Evolutionary conservation across 2,797 vertebrate species (phyloP).

Genomic region (Takifugu ocellatus): DNA sequence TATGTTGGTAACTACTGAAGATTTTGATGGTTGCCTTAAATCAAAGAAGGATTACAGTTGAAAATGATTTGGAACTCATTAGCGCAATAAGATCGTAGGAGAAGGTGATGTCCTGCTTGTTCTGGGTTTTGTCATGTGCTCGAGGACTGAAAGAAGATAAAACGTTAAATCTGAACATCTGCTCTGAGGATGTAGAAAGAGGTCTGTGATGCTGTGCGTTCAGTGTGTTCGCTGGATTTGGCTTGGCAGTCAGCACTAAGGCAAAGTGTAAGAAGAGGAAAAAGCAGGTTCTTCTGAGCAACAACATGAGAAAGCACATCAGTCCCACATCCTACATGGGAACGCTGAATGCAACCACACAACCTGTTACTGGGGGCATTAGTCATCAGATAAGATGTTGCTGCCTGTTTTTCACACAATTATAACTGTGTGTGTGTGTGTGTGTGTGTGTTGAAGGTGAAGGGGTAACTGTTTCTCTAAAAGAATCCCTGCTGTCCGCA

Average conservation of each 20-base stretch:
- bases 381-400: constrained; percentile 21
- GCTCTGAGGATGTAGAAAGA: constrained; percentile 2
- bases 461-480: constrained; percentile 28
- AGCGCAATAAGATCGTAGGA: not conserved
- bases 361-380: constrained; percentile 19
- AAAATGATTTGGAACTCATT: not conserved
- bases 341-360: constrained; percentile 7
- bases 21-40: constrained; percentile 21
- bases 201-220: constrained; percentile 3
- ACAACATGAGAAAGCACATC: constrained; percentile 19
- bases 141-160: constrained; percentile 7
- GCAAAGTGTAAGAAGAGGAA: constrained; percentile 37
- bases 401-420: constrained; percentile 15
- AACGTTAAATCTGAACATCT: not conserved
- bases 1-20: constrained; percentile 44
- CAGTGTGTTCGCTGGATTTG: constrained; percentile 30
- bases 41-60: not conserved
- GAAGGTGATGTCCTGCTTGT: not conserved
- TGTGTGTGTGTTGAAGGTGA: constrained; percentile 35
- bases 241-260: constrained; percentile 69
- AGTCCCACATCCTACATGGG: constrained; percentile 9
- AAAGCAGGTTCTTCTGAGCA: constrained; percentile 9
- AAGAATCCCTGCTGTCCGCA: not conserved
- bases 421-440: constrained; percentile 12
- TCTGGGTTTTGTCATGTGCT: not conserved